Evolutionary conservation across 2,888 invertebrate species (phyloP).

Genomic region (Norana najaformis): DNA sequence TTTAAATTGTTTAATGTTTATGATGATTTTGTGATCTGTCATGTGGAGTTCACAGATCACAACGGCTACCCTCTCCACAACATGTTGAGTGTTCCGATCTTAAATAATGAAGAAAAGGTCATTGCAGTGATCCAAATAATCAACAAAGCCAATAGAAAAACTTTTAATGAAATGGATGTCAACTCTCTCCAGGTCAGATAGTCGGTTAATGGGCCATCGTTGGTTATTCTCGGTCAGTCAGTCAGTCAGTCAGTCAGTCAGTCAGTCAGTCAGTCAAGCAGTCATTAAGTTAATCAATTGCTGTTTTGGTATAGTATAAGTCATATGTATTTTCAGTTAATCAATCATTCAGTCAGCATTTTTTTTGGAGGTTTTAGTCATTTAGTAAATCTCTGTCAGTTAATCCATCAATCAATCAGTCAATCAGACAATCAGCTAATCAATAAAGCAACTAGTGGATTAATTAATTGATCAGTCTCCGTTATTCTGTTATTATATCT

Average conservation of each 20-base stretch:
- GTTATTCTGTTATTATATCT: not conserved
- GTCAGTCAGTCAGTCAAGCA: not conserved
- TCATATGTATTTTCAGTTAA: no score
- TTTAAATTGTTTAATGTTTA: not conserved
- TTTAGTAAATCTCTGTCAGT: not conserved
- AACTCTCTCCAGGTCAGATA: conserved; percentile 77
- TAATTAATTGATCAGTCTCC: not conserved
- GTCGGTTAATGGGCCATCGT: no score
- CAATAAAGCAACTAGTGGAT: not conserved
- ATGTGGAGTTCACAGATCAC: conserved; percentile 41
- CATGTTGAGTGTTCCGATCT: conserved; percentile 88
- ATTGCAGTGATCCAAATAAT: conserved; percentile 90
- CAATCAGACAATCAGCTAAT: not conserved
- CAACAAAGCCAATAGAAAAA: conserved; percentile 82
- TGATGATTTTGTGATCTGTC: not conserved
- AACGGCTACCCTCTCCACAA: conserved; percentile 62
- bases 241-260: no score
- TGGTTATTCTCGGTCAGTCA: no score
- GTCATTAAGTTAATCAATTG: not conserved
- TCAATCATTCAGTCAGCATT: not conserved
- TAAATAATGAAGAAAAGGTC: conserved; percentile 83
- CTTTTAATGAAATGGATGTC: conserved; percentile 86
- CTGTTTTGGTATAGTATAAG: no score
- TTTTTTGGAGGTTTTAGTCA: not conserved
- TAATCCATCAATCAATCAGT: not conserved